Conservation (phyloP, 2,888 invertebrate genomes). For the Cylindroiulus punctatus region DNA sequence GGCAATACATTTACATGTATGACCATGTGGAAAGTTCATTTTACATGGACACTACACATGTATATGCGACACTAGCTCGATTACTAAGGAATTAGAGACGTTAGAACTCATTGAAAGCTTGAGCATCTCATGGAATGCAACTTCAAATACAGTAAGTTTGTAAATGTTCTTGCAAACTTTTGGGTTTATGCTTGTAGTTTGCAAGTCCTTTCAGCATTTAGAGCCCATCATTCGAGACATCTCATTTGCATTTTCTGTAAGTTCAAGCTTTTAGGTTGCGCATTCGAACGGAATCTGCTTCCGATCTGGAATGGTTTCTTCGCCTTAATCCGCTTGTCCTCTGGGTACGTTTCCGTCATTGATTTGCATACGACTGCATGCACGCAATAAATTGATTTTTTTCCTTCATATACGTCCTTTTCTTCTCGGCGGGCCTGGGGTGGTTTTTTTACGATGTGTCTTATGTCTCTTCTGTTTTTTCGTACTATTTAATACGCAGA, state of each 20-base stretch:
- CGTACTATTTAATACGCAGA: neutral
- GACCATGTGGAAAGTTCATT: neutral
- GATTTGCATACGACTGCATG: constrained; percentile 8
- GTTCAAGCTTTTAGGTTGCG: neutral
- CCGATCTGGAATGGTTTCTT: neutral
- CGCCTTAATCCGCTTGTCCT: constrained; percentile 7
- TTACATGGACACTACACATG: too few relatives aligned
- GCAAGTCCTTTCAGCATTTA: neutral
- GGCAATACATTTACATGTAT: too few relatives aligned
- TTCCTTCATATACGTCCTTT: neutral
- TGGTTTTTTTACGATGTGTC: neutral
- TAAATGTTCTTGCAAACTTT: neutral
- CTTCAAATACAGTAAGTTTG: neutral
- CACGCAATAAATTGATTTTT: constrained; percentile 28
- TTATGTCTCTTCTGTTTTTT: constrained; percentile 12
- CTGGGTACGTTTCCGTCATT: neutral
- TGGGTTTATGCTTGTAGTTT: neutral
- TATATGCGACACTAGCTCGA: too few relatives aligned
- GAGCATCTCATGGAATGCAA: neutral
- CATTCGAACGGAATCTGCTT: neutral
- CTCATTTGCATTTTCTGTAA: neutral
- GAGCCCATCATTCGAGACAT: neutral
- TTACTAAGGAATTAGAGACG: too few relatives aligned
- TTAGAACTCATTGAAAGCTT: neutral
- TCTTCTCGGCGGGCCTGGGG: neutral